phyloP scores from a whole-genome alignment of 2,113 vertebrate species.

The Clarias macrocephalus region DNA sequence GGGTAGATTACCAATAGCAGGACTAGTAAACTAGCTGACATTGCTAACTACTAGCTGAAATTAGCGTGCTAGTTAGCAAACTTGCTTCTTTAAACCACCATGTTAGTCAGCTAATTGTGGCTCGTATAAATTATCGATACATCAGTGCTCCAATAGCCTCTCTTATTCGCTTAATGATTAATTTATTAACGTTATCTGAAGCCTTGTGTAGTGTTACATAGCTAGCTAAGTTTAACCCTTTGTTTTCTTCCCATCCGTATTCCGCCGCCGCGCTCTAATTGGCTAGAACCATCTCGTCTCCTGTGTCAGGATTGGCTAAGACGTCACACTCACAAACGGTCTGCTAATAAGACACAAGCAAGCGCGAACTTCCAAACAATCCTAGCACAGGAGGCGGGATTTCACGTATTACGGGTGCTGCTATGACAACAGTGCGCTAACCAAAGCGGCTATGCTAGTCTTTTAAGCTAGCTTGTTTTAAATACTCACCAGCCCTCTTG shows the following conservation, averaged over 20 bases:
- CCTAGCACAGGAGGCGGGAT: not conserved
- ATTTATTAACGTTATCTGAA: not conserved
- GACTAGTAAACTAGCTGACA: not conserved
- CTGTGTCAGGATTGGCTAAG: not conserved
- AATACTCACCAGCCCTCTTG: slow-evolving; percentile 79
- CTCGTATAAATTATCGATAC: not conserved
- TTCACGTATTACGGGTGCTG: slow-evolving; percentile 22
- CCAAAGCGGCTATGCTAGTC: slow-evolving; percentile 44
- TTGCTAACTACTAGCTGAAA: not conserved
- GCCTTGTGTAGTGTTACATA: not conserved
- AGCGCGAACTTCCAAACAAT: not conserved
- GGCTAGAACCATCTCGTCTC: not conserved
- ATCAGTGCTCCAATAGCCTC: not conserved
- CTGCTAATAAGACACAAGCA: not conserved
- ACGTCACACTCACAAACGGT: too few relatives aligned
- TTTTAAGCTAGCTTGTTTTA: not conserved
- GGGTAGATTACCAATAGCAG: not conserved
- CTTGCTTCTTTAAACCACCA: not conserved
- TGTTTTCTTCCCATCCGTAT: not conserved
- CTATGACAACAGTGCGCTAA: slow-evolving; percentile 49
- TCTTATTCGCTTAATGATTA: too few relatives aligned
- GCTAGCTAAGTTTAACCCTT: not conserved
- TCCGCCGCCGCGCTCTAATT: not conserved
- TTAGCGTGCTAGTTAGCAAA: not conserved
- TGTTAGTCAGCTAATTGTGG: not conserved